Evolutionary conservation across 2,113 vertebrate species (phyloP), one percentile per base, ranked within the genome.

Genomic region (Oncorhynchus kisutch): DNA sequence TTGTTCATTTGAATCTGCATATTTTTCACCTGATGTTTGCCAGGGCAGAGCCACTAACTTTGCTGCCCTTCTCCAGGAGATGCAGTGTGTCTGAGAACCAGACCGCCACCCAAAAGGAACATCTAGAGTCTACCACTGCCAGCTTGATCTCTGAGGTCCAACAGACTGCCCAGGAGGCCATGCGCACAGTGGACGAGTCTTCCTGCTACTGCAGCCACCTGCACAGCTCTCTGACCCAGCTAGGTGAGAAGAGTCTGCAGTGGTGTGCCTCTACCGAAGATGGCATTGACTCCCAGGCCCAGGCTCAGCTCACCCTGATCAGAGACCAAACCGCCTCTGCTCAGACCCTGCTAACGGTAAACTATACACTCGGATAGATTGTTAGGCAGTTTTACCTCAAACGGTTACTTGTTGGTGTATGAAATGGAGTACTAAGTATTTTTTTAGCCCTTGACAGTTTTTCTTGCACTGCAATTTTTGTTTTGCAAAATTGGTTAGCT

Each of bases 341-440:
- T 57, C 86, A 92, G 59, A 80, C 49, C 45, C 90, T 97, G 70
- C 67, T 84, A 45, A 89, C 95, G 96, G 97, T 98, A 92, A 70
- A 57, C 48, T n/a, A 20, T 13, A 18, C 22, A 22, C 11, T 67
- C 2, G 14, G 51, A 62, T 5, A 45, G 39, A 45, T 45, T 45
- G 39, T 45, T 45, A 2, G 2, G 39, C 9, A 11, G 39, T 45
- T 45, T 45, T 45, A 45, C 39, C 9, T 45, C 39, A 45, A 45
- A 45, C 9, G 2, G 39, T 2, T 45, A 11, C 39, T 45, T 45
- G 39, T 9, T 45, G 39, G 39, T 11, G 39, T 12, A 45, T 45
- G 39, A 45, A 45, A 45, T 45, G 39, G 7, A 2, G 2, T 2
- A 2, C 7, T 39, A 31, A 1, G 7, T 34, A 6, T 34, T 34